Evolutionary conservation across 2,888 invertebrate genomes (phyloP).

Genomic region (Ferdinandea cuprea): DNA sequence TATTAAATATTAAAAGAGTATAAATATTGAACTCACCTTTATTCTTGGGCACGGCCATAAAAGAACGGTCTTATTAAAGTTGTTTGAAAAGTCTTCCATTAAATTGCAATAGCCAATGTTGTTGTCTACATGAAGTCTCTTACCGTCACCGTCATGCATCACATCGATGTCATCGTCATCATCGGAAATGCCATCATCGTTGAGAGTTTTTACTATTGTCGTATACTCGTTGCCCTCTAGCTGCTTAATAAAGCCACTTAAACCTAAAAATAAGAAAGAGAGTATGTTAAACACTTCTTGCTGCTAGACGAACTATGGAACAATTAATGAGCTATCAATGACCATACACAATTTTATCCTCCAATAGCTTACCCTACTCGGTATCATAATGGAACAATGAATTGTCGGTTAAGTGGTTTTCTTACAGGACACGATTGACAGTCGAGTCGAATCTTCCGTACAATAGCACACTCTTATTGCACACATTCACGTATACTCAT

Average conservation of each 20-base stretch:
- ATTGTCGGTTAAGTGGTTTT: conserved; percentile 44
- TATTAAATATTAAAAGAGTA: not conserved
- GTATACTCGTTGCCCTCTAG: conserved; percentile 82
- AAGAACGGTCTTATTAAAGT: conserved; percentile 82
- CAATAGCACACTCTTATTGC: not conserved
- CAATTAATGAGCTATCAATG: conserved; percentile 37
- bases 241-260: conserved; percentile 82
- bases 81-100: conserved; percentile 80
- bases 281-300: conserved; percentile 64
- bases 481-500: not conserved
- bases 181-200: conserved; percentile 79
- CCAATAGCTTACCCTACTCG: not conserved
- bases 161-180: conserved; percentile 76
- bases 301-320: not conserved
- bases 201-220: conserved; percentile 81
- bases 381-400: conserved; percentile 40
- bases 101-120: conserved; percentile 81
- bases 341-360: conserved; percentile 10
- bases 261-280: conserved; percentile 77
- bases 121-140: conserved; percentile 41
- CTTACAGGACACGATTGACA: conserved; percentile 16
- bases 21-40: conserved; percentile 80
- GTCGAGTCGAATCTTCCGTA: no score
- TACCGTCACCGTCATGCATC: conserved; percentile 30
- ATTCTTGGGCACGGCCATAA: conserved; percentile 83